These are phyloP conservation scores for Adelognathus sp. DNA, from an alignment of 2,888 invertebrate genomes.

Conservation along the genomic window DNA sequence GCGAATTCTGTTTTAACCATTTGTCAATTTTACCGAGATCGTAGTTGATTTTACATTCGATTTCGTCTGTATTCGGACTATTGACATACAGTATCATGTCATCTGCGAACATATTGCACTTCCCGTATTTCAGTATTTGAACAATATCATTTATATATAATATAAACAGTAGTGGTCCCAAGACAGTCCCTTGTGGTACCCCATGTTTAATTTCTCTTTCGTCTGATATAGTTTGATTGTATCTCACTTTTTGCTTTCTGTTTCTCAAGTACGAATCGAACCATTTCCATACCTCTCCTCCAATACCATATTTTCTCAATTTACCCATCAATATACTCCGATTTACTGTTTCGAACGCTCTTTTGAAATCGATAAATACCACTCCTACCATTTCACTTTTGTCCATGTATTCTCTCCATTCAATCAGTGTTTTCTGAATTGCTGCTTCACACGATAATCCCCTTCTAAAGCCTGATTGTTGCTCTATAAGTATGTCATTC, in stretches of 20 bases:
- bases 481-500: slow-evolving; percentile 20
- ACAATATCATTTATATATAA: neutral
- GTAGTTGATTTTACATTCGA: neutral
- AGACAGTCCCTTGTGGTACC: neutral
- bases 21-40: neutral
- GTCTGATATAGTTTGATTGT: neutral
- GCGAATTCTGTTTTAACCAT: neutral
- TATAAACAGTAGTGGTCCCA: neutral
- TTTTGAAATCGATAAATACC: slow-evolving; percentile 47
- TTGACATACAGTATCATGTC: neutral
- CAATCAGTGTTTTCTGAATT: slow-evolving; percentile 28
- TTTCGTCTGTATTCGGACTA: neutral
- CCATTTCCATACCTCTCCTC: neutral
- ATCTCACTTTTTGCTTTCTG: neutral
- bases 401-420: slow-evolving; percentile 38
- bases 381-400: slow-evolving; percentile 32
- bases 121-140: neutral
- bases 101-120: neutral
- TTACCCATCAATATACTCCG: slow-evolving; percentile 33
- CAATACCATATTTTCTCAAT: slow-evolving; percentile 34
- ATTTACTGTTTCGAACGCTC: slow-evolving; percentile 47
- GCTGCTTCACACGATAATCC: slow-evolving; percentile 47
- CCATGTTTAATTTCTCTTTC: neutral
- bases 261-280: neutral
- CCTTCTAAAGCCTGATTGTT: too few relatives aligned